Evolutionary conservation across 2,797 vertebrate species (phyloP), one percentile per base, ranked within the genome.

Genomic region (Darevskia nairensis): DNA sequence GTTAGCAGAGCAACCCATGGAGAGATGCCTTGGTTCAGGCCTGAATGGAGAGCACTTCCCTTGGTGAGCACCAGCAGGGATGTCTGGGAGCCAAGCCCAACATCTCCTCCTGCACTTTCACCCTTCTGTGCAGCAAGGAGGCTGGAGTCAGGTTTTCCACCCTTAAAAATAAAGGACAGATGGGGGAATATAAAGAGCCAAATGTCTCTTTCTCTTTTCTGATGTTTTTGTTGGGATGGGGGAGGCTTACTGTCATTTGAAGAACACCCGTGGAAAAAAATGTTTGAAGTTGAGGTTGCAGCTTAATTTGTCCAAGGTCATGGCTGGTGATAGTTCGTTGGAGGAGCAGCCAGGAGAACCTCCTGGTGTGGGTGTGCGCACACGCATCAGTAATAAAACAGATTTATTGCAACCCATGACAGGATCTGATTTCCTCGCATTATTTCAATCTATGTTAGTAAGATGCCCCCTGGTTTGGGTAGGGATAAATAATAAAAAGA

Each of bases 131-230:
- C 74, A 77, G 23, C 1, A 17, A 93, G 11, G 82, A 71, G 13
- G 35, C 23, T 86, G 86, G 87, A 91, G 46, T 66, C 76, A 79
- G 75, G 8, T 82, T 89, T 91, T 86, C 83, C 69, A 87, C 29
- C 50, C 61, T 2, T 83, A 80, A 88, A 35, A 66, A 76, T 8
- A 41, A 89, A 91, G 46, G 35, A 84, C 19, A 82, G 23, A 39
- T 84, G 78, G 86, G 80, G 66, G 71, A 88, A 85, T 55, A 78
- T 46, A 50, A 71, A 86, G 19, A n/a, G 27, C 35, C 61, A 50
- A 88, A 84, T 46, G 9, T 55, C 39, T 82, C 76, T 86, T 64
- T 55, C 35, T 35, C 35, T 41, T 29, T 17, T 55, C 3, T 41
- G 41, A 46, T 41, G 39, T 46, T 79, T 66, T 69, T 50, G 6